Conservation (phyloP, 2,797 vertebrate species). For the Heterohyrax brucei region DNA sequence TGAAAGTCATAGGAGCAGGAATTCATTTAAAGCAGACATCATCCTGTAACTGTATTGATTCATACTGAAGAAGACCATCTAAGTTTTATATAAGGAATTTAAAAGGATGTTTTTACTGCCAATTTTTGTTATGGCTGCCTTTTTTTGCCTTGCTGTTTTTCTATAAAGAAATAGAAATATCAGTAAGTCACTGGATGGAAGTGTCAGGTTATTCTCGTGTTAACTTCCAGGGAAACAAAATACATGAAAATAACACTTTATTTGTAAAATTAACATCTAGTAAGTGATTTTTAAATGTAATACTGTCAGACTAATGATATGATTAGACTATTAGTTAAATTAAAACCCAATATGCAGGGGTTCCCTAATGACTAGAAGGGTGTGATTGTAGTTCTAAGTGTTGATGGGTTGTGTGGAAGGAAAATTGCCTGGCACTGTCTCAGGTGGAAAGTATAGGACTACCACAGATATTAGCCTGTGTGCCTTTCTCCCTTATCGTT, state of each 20-base stretch:
- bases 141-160: slow-evolving; percentile 60
- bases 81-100: slow-evolving; percentile 33
- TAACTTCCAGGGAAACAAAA: slow-evolving; percentile 42
- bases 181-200: slow-evolving; percentile 44
- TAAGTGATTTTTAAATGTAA: slow-evolving; percentile 31
- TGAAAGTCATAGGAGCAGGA: slow-evolving; percentile 80
- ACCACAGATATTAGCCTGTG: not conserved
- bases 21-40: slow-evolving; percentile 74
- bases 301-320: slow-evolving; percentile 44
- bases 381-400: not conserved
- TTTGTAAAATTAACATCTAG: slow-evolving; percentile 55
- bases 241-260: slow-evolving; percentile 47
- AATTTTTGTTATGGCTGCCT: not conserved
- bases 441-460: not conserved
- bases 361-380: not conserved
- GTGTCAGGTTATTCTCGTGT: slow-evolving; percentile 61
- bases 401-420: not conserved
- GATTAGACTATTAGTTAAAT: slow-evolving; percentile 8
- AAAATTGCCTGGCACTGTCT: not conserved
- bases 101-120: slow-evolving; percentile 58
- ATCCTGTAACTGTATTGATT: slow-evolving; percentile 62
- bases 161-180: slow-evolving; percentile 30
- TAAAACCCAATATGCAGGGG: not conserved
- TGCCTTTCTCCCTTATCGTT: not conserved
- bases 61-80: not conserved